Evolutionary conservation across 1,140 invertebrate species (phyloP).

Genomic region (Batillaria attramentaria): DNA sequence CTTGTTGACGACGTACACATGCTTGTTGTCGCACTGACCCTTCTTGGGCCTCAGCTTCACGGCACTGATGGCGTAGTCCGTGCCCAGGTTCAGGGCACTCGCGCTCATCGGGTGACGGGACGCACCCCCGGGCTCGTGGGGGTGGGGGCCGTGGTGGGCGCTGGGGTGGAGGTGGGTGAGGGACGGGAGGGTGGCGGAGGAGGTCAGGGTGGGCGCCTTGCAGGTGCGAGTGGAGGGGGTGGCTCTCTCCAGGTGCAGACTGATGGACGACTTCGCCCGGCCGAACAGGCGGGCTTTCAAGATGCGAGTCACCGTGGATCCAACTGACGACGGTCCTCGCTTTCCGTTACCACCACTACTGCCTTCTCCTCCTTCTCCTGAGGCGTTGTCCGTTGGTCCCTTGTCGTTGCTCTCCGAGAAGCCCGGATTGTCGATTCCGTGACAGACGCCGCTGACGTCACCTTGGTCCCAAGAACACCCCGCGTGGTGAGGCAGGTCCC

Average conservation of each 20-base stretch:
- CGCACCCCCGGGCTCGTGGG: slow-evolving; percentile 25
- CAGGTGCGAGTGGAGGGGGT: neutral
- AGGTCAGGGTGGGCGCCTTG: neutral
- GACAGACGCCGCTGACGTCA: slow-evolving; percentile 7
- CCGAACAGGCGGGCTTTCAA: slow-evolving; percentile 36
- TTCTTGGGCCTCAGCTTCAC: slow-evolving; percentile 46
- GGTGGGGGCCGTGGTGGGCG: neutral
- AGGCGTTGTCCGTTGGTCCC: slow-evolving; percentile 7
- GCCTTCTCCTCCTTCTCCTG: neutral
- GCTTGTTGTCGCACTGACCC: slow-evolving; percentile 34
- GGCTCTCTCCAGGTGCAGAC: slow-evolving; percentile 29
- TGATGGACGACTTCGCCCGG: slow-evolving; percentile 41
- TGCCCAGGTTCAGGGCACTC: slow-evolving; percentile 38
- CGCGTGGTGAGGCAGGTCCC: neutral
- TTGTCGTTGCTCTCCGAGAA: slow-evolving; percentile 16
- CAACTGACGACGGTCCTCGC: slow-evolving; percentile 15
- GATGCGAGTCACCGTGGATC: slow-evolving; percentile 40
- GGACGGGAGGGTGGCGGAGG: slow-evolving; percentile 7
- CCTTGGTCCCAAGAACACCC: slow-evolving; percentile 21
- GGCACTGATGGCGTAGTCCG: slow-evolving; percentile 41
- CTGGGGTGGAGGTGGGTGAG: neutral
- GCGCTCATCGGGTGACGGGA: slow-evolving; percentile 40
- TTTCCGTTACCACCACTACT: neutral
- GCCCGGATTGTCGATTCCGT: slow-evolving; percentile 21
- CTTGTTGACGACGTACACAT: slow-evolving; percentile 38